A percentile compares a stretch with the other conserved stretches of the same genome.
These are phyloP conservation scores for Thrips palmi DNA, from an alignment of 1,140 invertebrate genomes.

Conservation along the genomic window DNA sequence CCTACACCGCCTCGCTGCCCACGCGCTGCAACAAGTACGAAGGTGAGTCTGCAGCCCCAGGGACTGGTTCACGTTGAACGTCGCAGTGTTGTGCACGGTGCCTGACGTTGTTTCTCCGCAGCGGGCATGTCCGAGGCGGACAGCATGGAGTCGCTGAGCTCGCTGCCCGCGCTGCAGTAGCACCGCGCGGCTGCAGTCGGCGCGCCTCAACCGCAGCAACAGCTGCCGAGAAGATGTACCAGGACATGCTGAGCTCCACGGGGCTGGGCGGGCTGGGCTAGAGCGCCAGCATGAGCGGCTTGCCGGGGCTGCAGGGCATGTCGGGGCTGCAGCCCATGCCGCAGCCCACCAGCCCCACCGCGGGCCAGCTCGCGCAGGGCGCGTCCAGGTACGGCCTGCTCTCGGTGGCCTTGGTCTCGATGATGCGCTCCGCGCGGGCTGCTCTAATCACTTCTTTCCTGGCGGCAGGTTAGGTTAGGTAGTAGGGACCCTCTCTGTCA, in stretches of 20 bases:
- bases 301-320: conserved; percentile 21
- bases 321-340: no score
- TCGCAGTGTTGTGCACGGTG: conserved; percentile 1
- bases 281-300: conserved; percentile 24
- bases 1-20: conserved; percentile 31
- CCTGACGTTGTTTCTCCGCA: conserved; percentile 6
- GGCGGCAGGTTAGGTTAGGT: no score
- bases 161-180: conserved; percentile 38
- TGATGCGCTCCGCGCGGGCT: background rate
- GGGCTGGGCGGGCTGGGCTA: conserved; percentile 41
- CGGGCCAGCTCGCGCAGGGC: conserved; percentile 24
- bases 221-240: conserved; percentile 91
- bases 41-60: conserved; percentile 19
- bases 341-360: conserved; percentile 45
- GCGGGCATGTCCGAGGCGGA: conserved; percentile 41
- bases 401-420: conserved; percentile 13
- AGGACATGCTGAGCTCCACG: conserved; percentile 79
- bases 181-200: conserved; percentile 40
- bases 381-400: no score
- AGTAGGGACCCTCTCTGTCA: no score
- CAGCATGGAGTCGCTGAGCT: conserved; percentile 45
- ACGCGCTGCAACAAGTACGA: no score
- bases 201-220: conserved; percentile 75
- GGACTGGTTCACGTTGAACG: conserved; percentile 13
- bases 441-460: conserved; percentile 10